Base-by-base conservation (phyloP, 2,113 vertebrate species). In the Parotia lawesii region DNA sequence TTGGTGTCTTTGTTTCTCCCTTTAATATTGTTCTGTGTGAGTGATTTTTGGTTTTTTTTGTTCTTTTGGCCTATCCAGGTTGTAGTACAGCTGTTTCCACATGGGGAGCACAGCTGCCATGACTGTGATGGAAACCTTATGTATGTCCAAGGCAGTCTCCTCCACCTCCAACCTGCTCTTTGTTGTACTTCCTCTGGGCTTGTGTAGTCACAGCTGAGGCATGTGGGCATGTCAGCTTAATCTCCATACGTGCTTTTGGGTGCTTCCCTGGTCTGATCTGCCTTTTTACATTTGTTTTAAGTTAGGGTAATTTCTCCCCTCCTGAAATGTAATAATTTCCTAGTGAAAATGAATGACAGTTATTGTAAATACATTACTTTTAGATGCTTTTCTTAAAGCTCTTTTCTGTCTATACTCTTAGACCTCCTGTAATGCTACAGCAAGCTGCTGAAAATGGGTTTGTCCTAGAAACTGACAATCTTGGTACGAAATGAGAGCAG, bases 231-330 rank as follows among this genome's bases (percentile, higher is more conserved):
- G 53, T 73, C 92, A 93, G 22, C 44, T 69, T 88, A 15, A 89
- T 79, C 85, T 79, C 74, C 66, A 18, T 76, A 48, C 15, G 20
- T 38, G 37, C 66, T 87, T 66, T 78, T 84, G 57, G 29, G n/a
- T 54, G 44, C 64, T 45, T 81, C 45, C 69, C 51, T 93, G 72
- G 79, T 87, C 67, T 87, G 28, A 62, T 84, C 67, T 91, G 78
- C 87, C n/a, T 76, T 82, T 93, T 90, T 90, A 76, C 24, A 27
- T 96, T 93, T 94, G 73, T 76, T 85, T 73, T 69, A 92, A 69
- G 48, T 76, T 92, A 90, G 61, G 54, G 64, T 78, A 57, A 73
- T 76, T 91, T 92, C 75, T 84, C 37, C 50, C 21, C 50, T 89
- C 45, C 25, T 87, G 71, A 82, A 87, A 89, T 79, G 47, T 24